phyloP scores from a whole-genome alignment of 2,797 vertebrate species.

The Karalla daura region DNA sequence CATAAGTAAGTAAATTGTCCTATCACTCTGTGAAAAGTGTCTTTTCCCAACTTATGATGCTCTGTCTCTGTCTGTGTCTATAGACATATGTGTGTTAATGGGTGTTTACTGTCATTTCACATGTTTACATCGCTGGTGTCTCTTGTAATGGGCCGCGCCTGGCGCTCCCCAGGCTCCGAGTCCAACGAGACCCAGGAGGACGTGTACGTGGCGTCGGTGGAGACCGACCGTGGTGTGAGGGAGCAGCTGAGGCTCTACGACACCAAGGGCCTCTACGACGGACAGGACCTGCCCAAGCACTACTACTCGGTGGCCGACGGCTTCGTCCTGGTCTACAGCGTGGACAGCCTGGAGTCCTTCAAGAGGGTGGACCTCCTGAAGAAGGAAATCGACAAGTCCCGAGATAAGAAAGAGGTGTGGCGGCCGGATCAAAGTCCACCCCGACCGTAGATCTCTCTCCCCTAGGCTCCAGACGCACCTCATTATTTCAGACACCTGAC shows the following conservation, averaged over 20 bases:
- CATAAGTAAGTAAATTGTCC: too few species aligned
- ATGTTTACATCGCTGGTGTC: too few species aligned
- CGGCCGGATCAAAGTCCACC: not conserved
- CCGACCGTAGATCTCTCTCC: not conserved
- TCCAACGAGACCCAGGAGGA: conserved; percentile 93
- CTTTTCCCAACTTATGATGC: too few species aligned
- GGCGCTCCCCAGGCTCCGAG: conserved; percentile 83
- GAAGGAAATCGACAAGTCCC: conserved; percentile 93
- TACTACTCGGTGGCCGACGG: conserved; percentile 94
- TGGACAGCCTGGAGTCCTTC: conserved; percentile 93
- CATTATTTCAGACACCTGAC: too few species aligned
- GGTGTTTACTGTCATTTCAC: too few species aligned
- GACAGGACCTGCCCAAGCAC: conserved; percentile 91
- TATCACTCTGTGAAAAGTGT: too few species aligned
- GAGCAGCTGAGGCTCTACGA: conserved; percentile 95
- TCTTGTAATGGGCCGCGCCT: too few species aligned
- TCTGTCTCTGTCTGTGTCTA: too few species aligned
- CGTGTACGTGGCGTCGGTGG: conserved; percentile 93
- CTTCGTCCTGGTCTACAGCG: conserved; percentile 94
- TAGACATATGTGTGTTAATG: too few species aligned
- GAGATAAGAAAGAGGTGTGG: conserved; percentile 94
- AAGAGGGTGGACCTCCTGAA: conserved; percentile 91
- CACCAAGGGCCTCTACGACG: conserved; percentile 90
- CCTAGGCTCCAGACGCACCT: too few species aligned
- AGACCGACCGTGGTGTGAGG: conserved; percentile 93